Evolutionary conservation across 30 jellyfish, hydroid and myxozoan species (phyloP), one percentile per base, ranked within the genome.

Genomic region (Aurelia sp.): DNA sequence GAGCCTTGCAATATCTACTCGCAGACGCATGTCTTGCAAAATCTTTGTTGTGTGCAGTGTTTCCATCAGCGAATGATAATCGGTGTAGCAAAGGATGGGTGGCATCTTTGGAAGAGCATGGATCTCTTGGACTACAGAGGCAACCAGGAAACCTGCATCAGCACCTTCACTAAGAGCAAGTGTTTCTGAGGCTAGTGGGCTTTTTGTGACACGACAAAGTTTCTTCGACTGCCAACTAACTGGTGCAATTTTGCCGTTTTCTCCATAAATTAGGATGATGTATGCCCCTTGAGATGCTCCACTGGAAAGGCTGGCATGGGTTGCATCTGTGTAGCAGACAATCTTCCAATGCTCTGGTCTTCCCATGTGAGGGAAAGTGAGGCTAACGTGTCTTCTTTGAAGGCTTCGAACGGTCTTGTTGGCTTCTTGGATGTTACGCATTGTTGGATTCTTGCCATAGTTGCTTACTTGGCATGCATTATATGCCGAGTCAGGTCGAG

Each of bases 251-350:
- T 72, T 16, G 1, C 75, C 75, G 21, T 65, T 20, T 21, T 21
- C 30, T 12, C 62, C 84, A 33, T 31, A 6, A 44, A 73, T 17
- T 33, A 18, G 48, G 48, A 73, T 73, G 21, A 73, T 47, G 44
- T 17, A 73, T 51, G 73, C 84, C 44, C 73, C 84, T 12, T 23
- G 40, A 15, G 84, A 75, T 13, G 57, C 86, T 77, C 86, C 86
- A 75, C 57, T 77, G 57, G 22, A 55, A 15, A 75, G 58, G 59
- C 57, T 65, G 37, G 75, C 33, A 27, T 27, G 33, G 33, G 33
- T 27, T 27, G 33, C 33, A 27, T 27, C 20, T 0, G 73, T 18
- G 21, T 13, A n/a, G 73, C 41, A 10, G 21, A 17, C 33, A 27
- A 27, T 27, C 33, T 27, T 1, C 33, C 1, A 27, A 27, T 27